Conservation (phyloP, 2,797 vertebrate species). For the Botia kubotai region DNA sequence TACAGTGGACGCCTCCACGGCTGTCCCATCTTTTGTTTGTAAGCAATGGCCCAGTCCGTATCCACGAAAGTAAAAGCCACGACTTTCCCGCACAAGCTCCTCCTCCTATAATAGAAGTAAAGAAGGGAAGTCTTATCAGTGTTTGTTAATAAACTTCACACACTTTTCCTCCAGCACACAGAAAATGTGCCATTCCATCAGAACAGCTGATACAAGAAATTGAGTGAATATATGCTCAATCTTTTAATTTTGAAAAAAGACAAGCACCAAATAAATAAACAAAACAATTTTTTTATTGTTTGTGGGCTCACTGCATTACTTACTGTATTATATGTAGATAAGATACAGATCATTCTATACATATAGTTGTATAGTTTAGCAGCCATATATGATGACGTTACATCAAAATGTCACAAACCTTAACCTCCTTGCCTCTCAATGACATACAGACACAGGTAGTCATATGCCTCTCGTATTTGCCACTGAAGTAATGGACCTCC, state of each 20-base stretch:
- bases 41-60: conserved; percentile 89
- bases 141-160: background rate
- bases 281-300: background rate
- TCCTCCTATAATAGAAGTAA: conserved; percentile 80
- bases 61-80: conserved; percentile 87
- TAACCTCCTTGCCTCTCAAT: conserved; percentile 62
- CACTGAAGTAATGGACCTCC: conserved; percentile 60
- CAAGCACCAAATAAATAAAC: background rate
- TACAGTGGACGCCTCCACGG: conserved; percentile 75
- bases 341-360: background rate
- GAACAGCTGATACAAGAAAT: no score
- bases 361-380: background rate
- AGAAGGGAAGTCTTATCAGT: background rate
- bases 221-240: background rate
- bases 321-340: background rate
- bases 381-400: background rate
- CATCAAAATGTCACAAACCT: conserved; percentile 42
- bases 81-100: conserved; percentile 84
- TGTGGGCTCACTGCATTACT: no score
- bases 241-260: background rate
- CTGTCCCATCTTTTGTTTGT: conserved; percentile 79
- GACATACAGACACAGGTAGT: conserved; percentile 25
- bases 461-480: conserved; percentile 40
- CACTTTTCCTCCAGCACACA: background rate
- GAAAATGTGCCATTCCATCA: background rate